These are phyloP conservation scores for Plebejus melissa DNA, from an alignment of 2,888 invertebrate species.

Conservation along the genomic window DNA sequence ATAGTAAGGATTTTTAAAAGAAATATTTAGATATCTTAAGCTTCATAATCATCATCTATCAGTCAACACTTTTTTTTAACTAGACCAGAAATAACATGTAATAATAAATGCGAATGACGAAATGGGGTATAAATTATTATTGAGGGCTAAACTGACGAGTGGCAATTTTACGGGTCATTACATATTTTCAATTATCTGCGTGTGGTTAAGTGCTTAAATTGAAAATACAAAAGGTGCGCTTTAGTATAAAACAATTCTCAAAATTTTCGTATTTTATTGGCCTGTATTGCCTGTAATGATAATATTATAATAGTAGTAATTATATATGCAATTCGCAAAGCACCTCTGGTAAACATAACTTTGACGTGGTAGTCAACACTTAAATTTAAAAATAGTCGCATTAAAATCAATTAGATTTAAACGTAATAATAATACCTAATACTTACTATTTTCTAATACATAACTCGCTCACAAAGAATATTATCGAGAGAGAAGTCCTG, in stretches of 20 bases:
- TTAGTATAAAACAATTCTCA: neutral
- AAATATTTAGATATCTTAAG: neutral
- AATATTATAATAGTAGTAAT: neutral
- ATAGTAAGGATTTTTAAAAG: neutral
- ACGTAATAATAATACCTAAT: no score
- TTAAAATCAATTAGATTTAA: neutral
- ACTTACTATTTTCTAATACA: neutral
- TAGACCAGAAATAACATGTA: neutral
- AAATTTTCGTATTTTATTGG: neutral
- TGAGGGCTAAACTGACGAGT: neutral
- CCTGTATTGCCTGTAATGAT: no score
- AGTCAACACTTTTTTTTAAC: no score
- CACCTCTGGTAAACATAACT: no score
- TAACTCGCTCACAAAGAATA: neutral
- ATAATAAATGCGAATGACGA: neutral
- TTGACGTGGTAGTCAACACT: no score
- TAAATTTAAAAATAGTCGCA: neutral
- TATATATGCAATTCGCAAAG: neutral
- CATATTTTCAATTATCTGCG: neutral
- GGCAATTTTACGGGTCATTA: constrained; percentile 13
- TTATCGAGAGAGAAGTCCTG: neutral
- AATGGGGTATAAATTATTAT: constrained; percentile 4
- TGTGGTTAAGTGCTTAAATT: constrained; percentile 10
- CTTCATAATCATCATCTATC: neutral
- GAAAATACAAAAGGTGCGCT: constrained; percentile 2